Conservation (phyloP, 2,113 vertebrate genomes). For the Nestor notabilis region DNA sequence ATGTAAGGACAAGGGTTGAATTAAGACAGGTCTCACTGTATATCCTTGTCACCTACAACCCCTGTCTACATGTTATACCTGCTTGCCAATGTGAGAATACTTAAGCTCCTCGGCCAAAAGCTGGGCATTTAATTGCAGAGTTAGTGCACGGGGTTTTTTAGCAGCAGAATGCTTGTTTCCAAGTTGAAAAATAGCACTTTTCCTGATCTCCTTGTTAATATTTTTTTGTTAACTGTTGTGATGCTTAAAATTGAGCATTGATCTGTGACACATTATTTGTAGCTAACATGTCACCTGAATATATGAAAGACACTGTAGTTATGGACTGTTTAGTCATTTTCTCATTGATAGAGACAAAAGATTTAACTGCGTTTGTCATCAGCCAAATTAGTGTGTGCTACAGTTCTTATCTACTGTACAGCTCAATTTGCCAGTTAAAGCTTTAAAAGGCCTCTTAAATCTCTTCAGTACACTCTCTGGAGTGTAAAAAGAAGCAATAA, state of each 20-base stretch:
- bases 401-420: not conserved
- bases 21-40: not conserved
- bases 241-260: not conserved
- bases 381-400: not conserved
- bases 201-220: not conserved
- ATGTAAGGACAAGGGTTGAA: accelerated
- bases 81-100: not conserved
- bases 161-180: not conserved
- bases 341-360: not conserved
- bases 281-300: not conserved
- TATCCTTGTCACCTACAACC: not conserved
- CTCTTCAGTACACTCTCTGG: not conserved
- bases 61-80: not conserved
- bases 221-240: not conserved
- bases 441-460: slow-evolving; percentile 23
- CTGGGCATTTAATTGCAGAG: not conserved
- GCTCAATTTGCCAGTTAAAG: slow-evolving; percentile 12
- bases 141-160: not conserved
- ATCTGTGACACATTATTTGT: not conserved
- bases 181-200: not conserved
- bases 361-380: not conserved
- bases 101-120: not conserved
- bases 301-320: not conserved
- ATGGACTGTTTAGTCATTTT: not conserved
- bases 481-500: not conserved